These are phyloP conservation scores for Prunella himalayana DNA, from an alignment of 2,113 vertebrate genomes.

Conservation along the genomic window DNA sequence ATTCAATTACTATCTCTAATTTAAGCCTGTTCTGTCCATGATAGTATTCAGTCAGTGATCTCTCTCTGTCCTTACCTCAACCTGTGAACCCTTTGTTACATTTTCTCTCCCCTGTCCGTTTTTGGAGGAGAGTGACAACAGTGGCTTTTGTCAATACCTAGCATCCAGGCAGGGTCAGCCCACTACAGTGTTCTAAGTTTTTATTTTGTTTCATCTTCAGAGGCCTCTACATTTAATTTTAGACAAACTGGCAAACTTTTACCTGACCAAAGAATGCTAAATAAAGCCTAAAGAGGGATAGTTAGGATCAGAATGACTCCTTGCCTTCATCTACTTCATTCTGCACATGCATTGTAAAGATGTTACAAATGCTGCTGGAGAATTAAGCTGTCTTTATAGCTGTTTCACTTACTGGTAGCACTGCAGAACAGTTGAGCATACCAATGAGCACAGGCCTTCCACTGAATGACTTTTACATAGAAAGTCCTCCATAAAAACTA, in stretches of 20 bases:
- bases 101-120: not conserved
- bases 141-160: not conserved
- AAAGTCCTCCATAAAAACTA: not conserved
- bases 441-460: not conserved
- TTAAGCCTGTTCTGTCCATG: not conserved
- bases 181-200: not conserved
- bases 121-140: not conserved
- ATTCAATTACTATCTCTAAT: not conserved
- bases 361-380: not conserved
- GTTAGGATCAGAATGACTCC: not conserved
- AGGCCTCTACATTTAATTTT: slow-evolving; percentile 5
- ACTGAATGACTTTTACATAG: not conserved
- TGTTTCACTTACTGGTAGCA: not conserved
- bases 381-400: not conserved
- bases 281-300: not conserved
- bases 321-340: slow-evolving; percentile 8
- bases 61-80: not conserved
- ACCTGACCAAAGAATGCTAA: not conserved
- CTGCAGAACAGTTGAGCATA: not conserved
- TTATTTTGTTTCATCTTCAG: slow-evolving; percentile 12
- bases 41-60: not conserved
- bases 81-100: not conserved
- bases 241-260: not conserved
- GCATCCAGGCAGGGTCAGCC: not conserved
- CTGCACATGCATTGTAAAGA: not conserved